Base-by-base conservation (phyloP, 2,113 vertebrate genomes). In the Oryzias javanicus region DNA sequence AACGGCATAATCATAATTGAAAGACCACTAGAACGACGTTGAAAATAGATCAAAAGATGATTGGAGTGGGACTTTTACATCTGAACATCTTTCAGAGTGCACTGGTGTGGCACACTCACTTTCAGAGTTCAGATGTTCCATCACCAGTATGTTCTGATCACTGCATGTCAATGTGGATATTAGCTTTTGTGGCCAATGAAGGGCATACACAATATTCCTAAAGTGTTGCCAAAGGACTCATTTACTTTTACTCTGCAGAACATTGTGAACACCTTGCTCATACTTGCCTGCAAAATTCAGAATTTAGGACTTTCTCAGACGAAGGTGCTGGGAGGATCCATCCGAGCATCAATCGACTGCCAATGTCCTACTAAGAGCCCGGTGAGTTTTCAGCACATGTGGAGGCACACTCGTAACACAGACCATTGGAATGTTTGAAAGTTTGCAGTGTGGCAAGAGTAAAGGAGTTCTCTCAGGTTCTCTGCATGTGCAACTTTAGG, bases 231-330 rank as follows among this genome's bases (percentile, higher is more conserved):
- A 27, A 17, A 0, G 6, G 8, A 50, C 57, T 64, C 3, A n/a
- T 17, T 2, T 59, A 1, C 4, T 3, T 73, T 19, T 73, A 1
- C 56, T 60, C 40, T 49, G 19, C 80, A 88, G 86, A 44, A 49
- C 42, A 0, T 65, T 27, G 22, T 73, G 51, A 45, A 1, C 12
- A 62, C 12, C 57, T 42, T 89, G 45, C 46, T 67, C 49, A 20
- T 0, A 4, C 57, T 84, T 40, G 46, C 67, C 46, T 87, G 86
- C 75, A 81, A 20, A 66, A 80, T 88, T 71, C 18, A 17, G 42
- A 49, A 1, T 0, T 65, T 73, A 17, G 4, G 1, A 0, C 16
- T 64, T 42, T 1, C 7, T 4, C 0, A 47, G 0, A 64, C 54
- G 13, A 1, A 35, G 0, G 0, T 0, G 4, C 16, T 77, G 72